Percentiles rank a stretch among this genome's conserved stretches.
Conservation (phyloP, 2,888 invertebrate species). For the Andrena dorsata region DNA sequence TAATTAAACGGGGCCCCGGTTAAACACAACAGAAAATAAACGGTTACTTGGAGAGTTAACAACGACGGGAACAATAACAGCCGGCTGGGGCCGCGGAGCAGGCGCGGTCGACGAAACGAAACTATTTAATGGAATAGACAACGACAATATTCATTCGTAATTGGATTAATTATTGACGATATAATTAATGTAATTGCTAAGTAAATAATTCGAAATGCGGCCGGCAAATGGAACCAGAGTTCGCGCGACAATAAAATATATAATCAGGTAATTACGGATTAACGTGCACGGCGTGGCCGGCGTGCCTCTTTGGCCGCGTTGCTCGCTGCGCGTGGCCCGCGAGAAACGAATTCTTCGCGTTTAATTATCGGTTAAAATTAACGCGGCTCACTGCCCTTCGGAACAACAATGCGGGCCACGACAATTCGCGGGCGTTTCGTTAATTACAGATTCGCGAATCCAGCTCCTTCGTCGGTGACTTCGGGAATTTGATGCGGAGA, state of each 20-base stretch:
- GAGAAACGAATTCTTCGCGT: conserved; percentile 39
- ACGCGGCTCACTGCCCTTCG: background rate
- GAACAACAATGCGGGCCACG: background rate
- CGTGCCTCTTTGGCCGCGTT: conserved; percentile 2
- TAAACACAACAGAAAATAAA: conserved; percentile 24
- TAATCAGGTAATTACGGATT: conserved; percentile 46
- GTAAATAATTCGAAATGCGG: conserved; percentile 48
- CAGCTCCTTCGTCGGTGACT: too few species aligned
- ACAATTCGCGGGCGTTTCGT: background rate
- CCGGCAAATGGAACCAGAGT: conserved; percentile 1
- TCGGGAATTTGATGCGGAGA: too few species aligned
- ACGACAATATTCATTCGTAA: conserved; percentile 42
- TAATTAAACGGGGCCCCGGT: conserved; percentile 6
- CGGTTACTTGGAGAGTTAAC: conserved; percentile 19
- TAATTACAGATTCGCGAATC: background rate
- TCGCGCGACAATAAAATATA: conserved; percentile 34
- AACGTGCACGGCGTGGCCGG: background rate
- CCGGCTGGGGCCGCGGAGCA: background rate
- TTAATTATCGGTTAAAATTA: conserved; percentile 49
- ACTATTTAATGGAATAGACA: conserved; percentile 32
- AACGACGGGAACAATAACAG: conserved; percentile 4
- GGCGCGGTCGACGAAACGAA: conserved; percentile 14
- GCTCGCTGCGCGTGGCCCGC: conserved; percentile 11
- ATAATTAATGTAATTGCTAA: conserved; percentile 52
- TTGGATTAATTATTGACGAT: conserved; percentile 47